Base-by-base conservation (phyloP, 1,140 invertebrate species). In the Nasonia vitripennis region DNA sequence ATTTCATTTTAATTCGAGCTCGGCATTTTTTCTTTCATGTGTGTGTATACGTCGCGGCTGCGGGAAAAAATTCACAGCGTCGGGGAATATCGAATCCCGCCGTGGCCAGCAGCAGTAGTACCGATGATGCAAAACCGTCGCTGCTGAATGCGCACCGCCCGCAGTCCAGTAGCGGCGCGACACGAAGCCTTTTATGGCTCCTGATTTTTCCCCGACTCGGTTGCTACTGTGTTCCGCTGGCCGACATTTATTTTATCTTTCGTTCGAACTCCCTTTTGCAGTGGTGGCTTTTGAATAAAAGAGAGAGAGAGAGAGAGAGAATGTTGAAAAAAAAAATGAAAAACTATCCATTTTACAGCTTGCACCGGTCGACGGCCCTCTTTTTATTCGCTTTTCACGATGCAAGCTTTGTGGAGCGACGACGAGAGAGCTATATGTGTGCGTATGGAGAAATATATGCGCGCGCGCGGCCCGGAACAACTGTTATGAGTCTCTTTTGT, bases 311-410 rank as follows among this genome's bases (percentile, higher is more conserved):
- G 48, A 75, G 34, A 82, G 41, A 75, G 41, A 45, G 31, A 82
- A 74, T 48, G 51, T 67, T 79, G 4, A 37, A 37, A 31, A 82
- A 27, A 82, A 82, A 82, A 27, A 82, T 34, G 37, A 82, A 82
- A 82, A 55, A 51, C 17, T 73, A 82, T 82, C 20, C 48, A 55
- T 55, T 74, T 82, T 82, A 82, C 80, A 82, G 27, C 80, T 81
- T 71, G 55, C 55, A 7, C 55, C 20, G 17, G 55, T 51, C 48
- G 37, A 0, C 51, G 17, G 12, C 17, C 67, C 17, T 70, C 37
- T 78, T 45, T 77, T 77, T 45, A n/a, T 34, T 71, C 70, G 70
- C 23, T 41, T 78, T 37, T 80, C 34, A 68, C 55, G 14, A 41
- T 45, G 31, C 62, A 62, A 68, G 62, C 78, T 80, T 45, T 68